Percentiles rank a stretch among this genome's conserved stretches.
Conservation (phyloP, 2,113 vertebrate species). For the Malaclemys terrapin region DNA sequence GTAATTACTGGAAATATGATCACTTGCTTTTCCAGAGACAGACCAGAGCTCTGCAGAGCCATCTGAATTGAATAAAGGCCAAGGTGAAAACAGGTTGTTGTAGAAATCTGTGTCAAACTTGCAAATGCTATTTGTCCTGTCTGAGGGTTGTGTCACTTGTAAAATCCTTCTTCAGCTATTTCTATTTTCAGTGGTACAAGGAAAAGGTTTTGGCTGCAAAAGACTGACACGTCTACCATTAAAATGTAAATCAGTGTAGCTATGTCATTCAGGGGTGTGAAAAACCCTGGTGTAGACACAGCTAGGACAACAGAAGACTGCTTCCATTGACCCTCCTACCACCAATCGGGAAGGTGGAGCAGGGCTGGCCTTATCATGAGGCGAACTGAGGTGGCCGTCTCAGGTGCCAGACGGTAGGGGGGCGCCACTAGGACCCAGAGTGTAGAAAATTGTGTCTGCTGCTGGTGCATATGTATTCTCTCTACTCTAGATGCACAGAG, state of each 20-base stretch:
- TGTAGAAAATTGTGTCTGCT: too few species aligned
- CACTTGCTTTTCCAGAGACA: background rate
- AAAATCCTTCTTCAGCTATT: background rate
- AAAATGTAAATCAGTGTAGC: background rate
- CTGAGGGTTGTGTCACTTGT: background rate
- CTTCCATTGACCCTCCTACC: background rate
- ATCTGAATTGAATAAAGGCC: background rate
- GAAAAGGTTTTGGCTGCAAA: background rate
- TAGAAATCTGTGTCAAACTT: conserved; percentile 31
- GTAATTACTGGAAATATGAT: background rate
- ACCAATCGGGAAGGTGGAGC: background rate
- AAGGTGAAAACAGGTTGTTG: conserved; percentile 13
- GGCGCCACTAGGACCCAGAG: too few species aligned
- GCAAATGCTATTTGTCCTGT: background rate
- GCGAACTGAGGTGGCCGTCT: too few species aligned
- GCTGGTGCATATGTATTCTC: too few species aligned
- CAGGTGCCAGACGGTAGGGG: too few species aligned
- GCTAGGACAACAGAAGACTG: background rate
- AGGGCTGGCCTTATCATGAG: too few species aligned
- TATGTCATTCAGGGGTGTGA: background rate
- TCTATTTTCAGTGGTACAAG: background rate
- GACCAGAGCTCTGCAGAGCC: background rate
- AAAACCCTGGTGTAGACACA: background rate
- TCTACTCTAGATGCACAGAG: too few species aligned
- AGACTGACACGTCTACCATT: background rate